Evolutionary conservation across 2,888 invertebrate species (phyloP).

Genomic region (Melieria picta): DNA sequence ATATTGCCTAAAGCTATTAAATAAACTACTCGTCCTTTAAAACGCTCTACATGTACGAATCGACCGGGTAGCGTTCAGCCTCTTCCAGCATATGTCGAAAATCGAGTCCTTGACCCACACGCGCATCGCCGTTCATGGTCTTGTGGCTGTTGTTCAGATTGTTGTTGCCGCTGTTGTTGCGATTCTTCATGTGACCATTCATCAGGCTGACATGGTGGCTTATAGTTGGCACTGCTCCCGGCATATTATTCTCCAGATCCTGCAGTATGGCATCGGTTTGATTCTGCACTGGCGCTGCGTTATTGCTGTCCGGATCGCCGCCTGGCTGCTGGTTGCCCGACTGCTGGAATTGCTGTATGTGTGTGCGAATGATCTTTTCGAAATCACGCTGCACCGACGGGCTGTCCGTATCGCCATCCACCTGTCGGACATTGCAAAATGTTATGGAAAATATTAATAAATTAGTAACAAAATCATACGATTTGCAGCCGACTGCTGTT

Average conservation of each 20-base stretch:
- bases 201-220: constrained; percentile 66
- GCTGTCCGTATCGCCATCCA: constrained; percentile 87
- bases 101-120: constrained; percentile 56
- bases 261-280: constrained; percentile 62
- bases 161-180: constrained; percentile 47
- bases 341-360: constrained; percentile 71
- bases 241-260: constrained; percentile 64
- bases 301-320: constrained; percentile 36
- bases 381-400: constrained; percentile 82
- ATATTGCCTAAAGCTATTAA: too few species aligned
- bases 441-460: background rate
- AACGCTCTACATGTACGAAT: constrained; percentile 60
- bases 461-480: constrained; percentile 69
- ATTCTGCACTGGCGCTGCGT: constrained; percentile 40
- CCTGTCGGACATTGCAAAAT: constrained; percentile 66
- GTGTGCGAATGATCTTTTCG: constrained; percentile 74
- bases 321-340: background rate
- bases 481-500: constrained; percentile 84
- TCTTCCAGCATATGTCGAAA: constrained; percentile 65
- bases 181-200: constrained; percentile 63
- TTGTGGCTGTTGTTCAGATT: constrained; percentile 45
- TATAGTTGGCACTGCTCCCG: constrained; percentile 66
- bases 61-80: constrained; percentile 63
- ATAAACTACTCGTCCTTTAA: background rate
- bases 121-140: constrained; percentile 58